Base-by-base conservation (phyloP, 2,888 invertebrate genomes). In the Acleris sparsana region DNA sequence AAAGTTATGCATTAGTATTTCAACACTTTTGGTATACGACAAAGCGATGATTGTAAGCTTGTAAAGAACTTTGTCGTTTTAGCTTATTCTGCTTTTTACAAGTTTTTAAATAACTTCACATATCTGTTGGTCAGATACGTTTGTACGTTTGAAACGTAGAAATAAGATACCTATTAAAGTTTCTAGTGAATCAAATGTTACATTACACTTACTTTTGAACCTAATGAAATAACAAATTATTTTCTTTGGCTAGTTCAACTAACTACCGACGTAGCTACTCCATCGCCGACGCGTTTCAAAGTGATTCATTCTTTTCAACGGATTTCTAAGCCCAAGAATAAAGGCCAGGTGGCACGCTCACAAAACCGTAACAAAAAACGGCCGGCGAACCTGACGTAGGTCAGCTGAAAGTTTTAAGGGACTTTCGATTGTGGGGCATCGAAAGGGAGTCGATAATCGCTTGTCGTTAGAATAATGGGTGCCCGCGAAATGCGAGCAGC, bases 261-360 rank as follows among this genome's bases (percentile, higher is more conserved):
- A 81, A 79, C 83, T 65, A 56, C n/a, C n/a, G n/a, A n/a, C 44
- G 13, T 39, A 39, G 39, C 60, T 65, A 79, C 72, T 75, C 77
- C 79, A 78, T 77, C 74, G 78, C 76, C 73, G 76, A 78, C 39
- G 17, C 76, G 77, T 78, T 76, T 82, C 83, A 79, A 80, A 84
- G 84, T 87, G 85, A 87, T 86, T 89, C 85, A 87, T 83, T 78
- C 79, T 71, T 78, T 84, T 87, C 80, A 88, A 88, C 89, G 83
- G 83, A 81, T 79, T 39, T 78, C 80, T 79, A 82, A 79, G 79
- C 75, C 72, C 82, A 83, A 80, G 84, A 89, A 90, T 91, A 91
- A 89, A 86, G 83, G 79, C 91, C 91, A 91, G 91, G 90, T 91
- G 91, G 88, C 85, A 83, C 82, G 83, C 78, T 85, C 82, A 85